Conservation (phyloP, 2,797 vertebrate genomes). For the Halcyon leucocephala region DNA sequence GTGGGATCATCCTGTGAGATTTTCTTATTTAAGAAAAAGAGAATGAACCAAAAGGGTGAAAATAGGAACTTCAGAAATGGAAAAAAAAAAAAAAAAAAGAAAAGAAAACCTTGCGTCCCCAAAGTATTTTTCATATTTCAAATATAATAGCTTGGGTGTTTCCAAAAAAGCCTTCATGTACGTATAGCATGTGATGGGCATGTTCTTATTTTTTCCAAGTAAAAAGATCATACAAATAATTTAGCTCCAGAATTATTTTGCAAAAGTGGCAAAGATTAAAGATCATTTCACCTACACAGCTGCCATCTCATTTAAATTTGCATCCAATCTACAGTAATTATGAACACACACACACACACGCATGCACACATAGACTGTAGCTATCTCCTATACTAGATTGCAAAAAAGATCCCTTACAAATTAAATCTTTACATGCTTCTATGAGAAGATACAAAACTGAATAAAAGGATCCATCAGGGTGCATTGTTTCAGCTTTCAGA, state of each 20-base stretch:
- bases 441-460: background rate
- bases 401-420: slow-evolving; percentile 1
- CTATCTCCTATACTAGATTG: background rate
- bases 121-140: background rate
- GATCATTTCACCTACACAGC: slow-evolving; percentile 44
- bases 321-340: slow-evolving; percentile 42
- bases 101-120: background rate
- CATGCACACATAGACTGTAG: background rate
- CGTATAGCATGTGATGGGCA: background rate
- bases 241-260: slow-evolving; percentile 40
- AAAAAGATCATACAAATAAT: slow-evolving; percentile 49
- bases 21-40: background rate
- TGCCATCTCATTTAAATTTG: slow-evolving; percentile 56
- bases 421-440: background rate
- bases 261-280: slow-evolving; percentile 60
- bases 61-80: background rate
- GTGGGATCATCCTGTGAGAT: background rate
- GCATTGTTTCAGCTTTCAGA: background rate
- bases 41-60: background rate
- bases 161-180: background rate
- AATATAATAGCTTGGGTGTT: background rate
- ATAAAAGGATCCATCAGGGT: background rate
- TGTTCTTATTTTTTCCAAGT: slow-evolving; percentile 2
- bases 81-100: background rate
- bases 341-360: background rate